A percentile compares a stretch with the other conserved stretches of the same genome.
These are phyloP conservation scores for Plecturocebus donacophilus DNA, from an alignment of 2,113 vertebrate species.

Conservation along the genomic window DNA sequence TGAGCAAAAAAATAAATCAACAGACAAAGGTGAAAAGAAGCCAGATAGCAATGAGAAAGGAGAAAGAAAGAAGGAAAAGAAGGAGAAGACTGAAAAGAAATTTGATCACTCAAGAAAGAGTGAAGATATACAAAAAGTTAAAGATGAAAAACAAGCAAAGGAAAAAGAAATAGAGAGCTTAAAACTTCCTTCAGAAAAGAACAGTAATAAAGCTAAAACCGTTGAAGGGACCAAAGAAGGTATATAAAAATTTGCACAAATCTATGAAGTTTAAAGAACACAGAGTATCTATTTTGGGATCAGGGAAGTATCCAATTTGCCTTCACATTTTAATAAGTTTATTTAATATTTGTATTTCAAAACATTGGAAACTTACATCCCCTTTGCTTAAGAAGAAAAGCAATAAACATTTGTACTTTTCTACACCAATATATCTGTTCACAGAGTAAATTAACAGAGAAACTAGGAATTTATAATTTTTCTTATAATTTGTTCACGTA, in stretches of 20 bases:
- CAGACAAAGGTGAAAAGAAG: conserved; percentile 86
- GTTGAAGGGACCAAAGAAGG: conserved; percentile 93
- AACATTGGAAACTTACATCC: neutral
- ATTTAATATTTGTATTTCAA: neutral
- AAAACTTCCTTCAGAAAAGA: conserved; percentile 85
- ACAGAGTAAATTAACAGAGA: conserved; percentile 11
- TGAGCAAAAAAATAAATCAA: conserved; percentile 82
- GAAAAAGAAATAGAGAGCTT: conserved; percentile 78
- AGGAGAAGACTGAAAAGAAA: conserved; percentile 87
- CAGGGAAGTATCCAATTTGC: neutral
- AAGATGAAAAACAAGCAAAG: conserved; percentile 84
- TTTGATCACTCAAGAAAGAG: conserved; percentile 81
- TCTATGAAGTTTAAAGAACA: neutral
- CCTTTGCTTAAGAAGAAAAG: neutral
- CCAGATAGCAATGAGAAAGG: conserved; percentile 83
- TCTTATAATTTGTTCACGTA: neutral
- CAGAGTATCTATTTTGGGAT: neutral
- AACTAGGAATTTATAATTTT: neutral
- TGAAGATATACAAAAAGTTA: conserved; percentile 79
- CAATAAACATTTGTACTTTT: neutral
- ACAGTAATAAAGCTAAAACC: conserved; percentile 88
- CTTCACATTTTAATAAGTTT: neutral
- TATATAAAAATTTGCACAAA: conserved; percentile 68
- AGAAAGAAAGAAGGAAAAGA: conserved; percentile 88
- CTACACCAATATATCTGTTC: neutral